phyloP scores from a whole-genome alignment of 2,113 vertebrate genomes.

The Gobius niger region DNA sequence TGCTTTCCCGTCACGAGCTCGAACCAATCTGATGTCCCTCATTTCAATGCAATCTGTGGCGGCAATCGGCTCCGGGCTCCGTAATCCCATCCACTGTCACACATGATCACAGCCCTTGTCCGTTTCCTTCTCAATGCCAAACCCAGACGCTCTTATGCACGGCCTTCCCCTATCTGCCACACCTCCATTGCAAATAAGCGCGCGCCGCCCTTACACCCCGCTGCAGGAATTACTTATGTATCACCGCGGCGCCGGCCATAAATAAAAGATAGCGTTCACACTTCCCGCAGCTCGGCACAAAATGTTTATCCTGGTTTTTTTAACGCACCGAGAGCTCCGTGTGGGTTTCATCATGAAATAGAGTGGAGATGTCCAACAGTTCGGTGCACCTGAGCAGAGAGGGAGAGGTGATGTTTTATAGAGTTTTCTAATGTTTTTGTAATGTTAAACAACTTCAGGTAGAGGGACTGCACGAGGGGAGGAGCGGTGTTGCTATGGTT shows the following conservation, averaged over 20 bases:
- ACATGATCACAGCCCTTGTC: constrained; percentile 48
- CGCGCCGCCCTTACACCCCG: constrained; percentile 30
- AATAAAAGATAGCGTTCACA: constrained; percentile 66
- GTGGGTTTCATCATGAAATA: constrained; percentile 26
- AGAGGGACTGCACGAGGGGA: background rate
- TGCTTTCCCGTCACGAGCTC: constrained; percentile 39
- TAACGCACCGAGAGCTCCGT: constrained; percentile 22
- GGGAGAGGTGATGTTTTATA: constrained; percentile 22
- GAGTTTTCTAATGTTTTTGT: background rate
- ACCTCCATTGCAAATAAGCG: constrained; percentile 66
- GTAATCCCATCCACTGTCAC: constrained; percentile 55
- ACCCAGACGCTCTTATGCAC: constrained; percentile 29
- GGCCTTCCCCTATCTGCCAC: constrained; percentile 46
- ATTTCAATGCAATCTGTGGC: constrained; percentile 55
- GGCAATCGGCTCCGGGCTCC: constrained; percentile 45
- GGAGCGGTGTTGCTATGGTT: background rate
- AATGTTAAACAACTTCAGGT: constrained; percentile 8
- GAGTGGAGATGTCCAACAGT: background rate
- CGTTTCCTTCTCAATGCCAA: constrained; percentile 56
- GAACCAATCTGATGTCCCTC: constrained; percentile 56
- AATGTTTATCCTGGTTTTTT: constrained; percentile 49
- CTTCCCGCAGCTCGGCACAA: constrained; percentile 43
- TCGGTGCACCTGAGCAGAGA: constrained; percentile 22
- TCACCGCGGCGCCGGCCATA: constrained; percentile 60
- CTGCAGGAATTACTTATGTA: constrained; percentile 71